Conservation (phyloP, 2,888 invertebrate genomes). For the Dasysyrphus tricinctus region DNA sequence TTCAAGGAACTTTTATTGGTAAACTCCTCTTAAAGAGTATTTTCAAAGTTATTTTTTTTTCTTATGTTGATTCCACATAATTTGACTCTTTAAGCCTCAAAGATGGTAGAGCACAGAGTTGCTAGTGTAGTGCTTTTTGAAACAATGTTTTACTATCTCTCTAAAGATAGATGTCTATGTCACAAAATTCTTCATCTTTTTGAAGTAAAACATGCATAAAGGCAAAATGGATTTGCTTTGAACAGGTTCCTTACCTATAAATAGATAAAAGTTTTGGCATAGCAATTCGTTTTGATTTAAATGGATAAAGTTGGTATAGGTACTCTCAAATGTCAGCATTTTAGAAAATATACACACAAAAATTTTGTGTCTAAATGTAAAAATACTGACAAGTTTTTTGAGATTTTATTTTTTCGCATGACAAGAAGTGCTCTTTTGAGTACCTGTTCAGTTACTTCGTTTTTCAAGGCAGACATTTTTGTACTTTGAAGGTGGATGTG, state of each 20-base stretch:
- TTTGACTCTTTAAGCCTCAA: background rate
- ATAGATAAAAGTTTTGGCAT: constrained; percentile 31
- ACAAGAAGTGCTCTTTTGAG: constrained; percentile 26
- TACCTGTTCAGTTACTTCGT: background rate
- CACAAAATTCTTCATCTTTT: constrained; percentile 8
- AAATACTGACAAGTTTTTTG: constrained; percentile 13
- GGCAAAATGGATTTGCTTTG: constrained; percentile 28
- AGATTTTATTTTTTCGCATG: background rate
- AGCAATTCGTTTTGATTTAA: constrained; percentile 34
- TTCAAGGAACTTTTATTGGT: constrained; percentile 5
- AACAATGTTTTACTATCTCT: background rate
- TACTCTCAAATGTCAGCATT: constrained; percentile 13
- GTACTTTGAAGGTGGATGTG: background rate
- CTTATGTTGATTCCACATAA: background rate
- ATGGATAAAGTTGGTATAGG: constrained; percentile 29
- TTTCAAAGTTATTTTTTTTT: background rate
- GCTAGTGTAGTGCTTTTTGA: background rate
- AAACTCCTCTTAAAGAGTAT: background rate
- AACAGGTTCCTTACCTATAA: constrained; percentile 10
- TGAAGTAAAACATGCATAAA: constrained; percentile 18
- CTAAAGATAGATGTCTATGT: background rate
- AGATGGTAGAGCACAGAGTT: background rate
- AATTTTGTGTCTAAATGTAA: constrained; percentile 5
- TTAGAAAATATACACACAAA: background rate
- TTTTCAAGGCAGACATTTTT: background rate